Evolutionary conservation across 2,797 vertebrate genomes (phyloP).

Genomic region (Synaphobranchus kaupii): DNA sequence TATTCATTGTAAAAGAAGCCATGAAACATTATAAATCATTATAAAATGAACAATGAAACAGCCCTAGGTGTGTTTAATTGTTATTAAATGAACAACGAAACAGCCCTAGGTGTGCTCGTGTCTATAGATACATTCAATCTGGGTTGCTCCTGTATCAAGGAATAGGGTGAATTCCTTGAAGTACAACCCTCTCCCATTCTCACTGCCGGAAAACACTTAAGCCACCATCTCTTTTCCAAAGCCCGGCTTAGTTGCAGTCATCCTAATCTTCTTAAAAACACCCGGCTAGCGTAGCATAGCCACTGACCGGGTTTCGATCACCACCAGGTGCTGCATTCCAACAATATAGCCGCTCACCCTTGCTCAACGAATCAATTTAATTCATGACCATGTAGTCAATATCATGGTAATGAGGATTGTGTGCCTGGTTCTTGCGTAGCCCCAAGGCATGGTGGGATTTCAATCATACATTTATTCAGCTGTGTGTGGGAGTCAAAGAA

Average conservation of each 20-base stretch:
- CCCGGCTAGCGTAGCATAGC: no score
- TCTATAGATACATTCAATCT: not conserved
- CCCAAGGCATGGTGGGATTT: not conserved
- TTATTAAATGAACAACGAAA: not conserved
- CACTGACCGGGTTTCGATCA: not conserved
- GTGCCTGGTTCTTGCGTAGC: not conserved
- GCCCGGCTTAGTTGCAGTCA: not conserved
- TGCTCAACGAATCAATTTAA: not conserved
- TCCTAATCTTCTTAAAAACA: constrained; percentile 1
- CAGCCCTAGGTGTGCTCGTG: not conserved
- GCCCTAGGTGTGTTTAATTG: not conserved
- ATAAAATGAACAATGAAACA: not conserved
- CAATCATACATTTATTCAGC: not conserved
- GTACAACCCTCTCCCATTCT: not conserved
- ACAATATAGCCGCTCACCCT: not conserved
- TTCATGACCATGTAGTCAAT: not conserved
- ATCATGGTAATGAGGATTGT: not conserved
- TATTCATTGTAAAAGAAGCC: no score
- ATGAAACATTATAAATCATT: no score
- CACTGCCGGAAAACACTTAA: no score
- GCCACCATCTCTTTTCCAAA: not conserved
- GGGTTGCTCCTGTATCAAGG: not conserved
- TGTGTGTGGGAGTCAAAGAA: not conserved
- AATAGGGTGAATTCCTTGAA: not conserved
- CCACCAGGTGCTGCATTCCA: not conserved